Evolutionary conservation across 2,888 invertebrate species (phyloP).

Genomic region (Drosophila borborema): DNA sequence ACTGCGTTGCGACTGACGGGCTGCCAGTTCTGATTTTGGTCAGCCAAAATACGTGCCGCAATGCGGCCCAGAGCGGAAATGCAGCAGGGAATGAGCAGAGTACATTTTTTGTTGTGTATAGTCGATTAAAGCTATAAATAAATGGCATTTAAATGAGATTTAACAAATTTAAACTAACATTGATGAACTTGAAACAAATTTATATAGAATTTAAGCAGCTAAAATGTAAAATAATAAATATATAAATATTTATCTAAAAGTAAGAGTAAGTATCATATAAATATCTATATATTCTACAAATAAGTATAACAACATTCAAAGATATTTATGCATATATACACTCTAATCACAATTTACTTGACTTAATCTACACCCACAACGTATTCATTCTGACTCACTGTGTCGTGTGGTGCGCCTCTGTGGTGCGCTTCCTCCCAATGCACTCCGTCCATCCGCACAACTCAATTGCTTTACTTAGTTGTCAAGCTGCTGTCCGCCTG

Average conservation of each 20-base stretch:
- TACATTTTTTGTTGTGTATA: not conserved
- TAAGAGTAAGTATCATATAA: too few relatives aligned
- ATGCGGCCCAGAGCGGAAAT: conserved; percentile 55
- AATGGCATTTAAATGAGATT: conserved; percentile 3
- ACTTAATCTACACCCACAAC: not conserved
- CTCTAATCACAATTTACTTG: not conserved
- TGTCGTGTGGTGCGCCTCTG: not conserved
- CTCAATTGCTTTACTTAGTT: conserved; percentile 59
- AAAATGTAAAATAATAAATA: too few relatives aligned
- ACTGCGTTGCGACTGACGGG: conserved; percentile 45
- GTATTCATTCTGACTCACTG: conserved; percentile 1
- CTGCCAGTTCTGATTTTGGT: conserved; percentile 39
- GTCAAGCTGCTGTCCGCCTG: conserved; percentile 64
- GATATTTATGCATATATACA: not conserved
- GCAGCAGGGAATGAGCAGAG: not conserved
- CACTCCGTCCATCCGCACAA: not conserved
- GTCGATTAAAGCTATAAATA: not conserved
- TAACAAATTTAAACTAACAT: not conserved
- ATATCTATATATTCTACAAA: too few relatives aligned
- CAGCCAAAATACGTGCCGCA: conserved; percentile 47
- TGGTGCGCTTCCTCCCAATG: too few relatives aligned
- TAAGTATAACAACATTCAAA: too few relatives aligned
- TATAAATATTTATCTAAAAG: too few relatives aligned
- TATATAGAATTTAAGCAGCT: not conserved
- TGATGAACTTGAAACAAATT: not conserved